Base-by-base conservation (phyloP, 1,140 invertebrate species). In the Aricia agestis region DNA sequence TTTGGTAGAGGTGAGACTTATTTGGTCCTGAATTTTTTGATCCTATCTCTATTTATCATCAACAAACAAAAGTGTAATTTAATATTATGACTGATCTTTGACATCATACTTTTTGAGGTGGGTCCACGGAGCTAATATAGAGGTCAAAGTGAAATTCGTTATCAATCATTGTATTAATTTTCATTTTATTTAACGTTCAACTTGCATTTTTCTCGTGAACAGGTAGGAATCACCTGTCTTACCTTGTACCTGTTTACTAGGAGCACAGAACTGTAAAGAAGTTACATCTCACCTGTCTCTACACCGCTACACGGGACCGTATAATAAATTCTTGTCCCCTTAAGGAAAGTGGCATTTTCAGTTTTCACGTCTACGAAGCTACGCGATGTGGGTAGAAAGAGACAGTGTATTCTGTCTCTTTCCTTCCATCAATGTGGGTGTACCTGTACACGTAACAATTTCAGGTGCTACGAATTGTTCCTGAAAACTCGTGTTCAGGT, bases 231-330 rank as follows among this genome's bases (percentile, higher is more conserved):
- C 80, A 89, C 82, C 85, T 86, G 81, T 80, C 78, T 81, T 74
- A 80, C 74, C 70, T 72, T 74, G 66, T 77, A 87, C 83, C 83
- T 84, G 79, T 68, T 18, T 81, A 89, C 85, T 71, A 85, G 86
- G 85, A 77, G 19, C 66, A 41, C 78, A 89, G 69, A 59, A 80
- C 18, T 25, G 15, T 65, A 11, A 18, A 73, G 79, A 78, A 87
- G 80, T 70, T 77, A 74, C 66, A 70, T 78, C 32, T 45, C 75
- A 83, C 82, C 82, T 85, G 79, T 75, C 17, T 66, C 13, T 52
- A 13, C 45, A 52, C 45, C 11, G 7, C 11, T 52, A 52, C 45
- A 52, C 10, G 13, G 45, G 45, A 10, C 11, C 45, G 42, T 52
- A 52, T 52, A 52, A 15, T 13, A 52, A 36, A 5, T 36, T 36